Evolutionary conservation across 1,140 invertebrate genomes (phyloP).

Genomic region (Zophobas atratus): DNA sequence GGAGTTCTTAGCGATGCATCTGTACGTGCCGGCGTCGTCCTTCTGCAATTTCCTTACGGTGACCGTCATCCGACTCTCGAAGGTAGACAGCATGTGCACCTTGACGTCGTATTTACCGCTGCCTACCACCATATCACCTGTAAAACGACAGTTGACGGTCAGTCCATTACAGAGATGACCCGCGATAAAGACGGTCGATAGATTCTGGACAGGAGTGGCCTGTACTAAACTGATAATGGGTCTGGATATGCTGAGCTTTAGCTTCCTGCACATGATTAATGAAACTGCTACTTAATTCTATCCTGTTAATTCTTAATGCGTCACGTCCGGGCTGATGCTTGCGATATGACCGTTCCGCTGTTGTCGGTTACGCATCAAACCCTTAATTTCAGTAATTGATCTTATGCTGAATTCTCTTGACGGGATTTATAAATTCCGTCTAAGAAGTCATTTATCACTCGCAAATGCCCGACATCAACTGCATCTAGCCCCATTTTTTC

Average conservation of each 20-base stretch:
- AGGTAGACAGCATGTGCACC: constrained; percentile 78
- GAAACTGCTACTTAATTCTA: constrained; percentile 61
- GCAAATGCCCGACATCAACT: constrained; percentile 34
- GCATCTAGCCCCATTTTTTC: constrained; percentile 32
- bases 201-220: constrained; percentile 57
- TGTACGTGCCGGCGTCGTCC: constrained; percentile 88
- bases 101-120: constrained; percentile 88
- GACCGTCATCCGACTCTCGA: constrained; percentile 88
- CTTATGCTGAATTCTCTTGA: constrained; percentile 53
- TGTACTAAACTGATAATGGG: constrained; percentile 55
- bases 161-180: constrained; percentile 50
- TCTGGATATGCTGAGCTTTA: constrained; percentile 50
- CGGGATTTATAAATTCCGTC: constrained; percentile 55
- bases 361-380: constrained; percentile 47
- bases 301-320: constrained; percentile 62
- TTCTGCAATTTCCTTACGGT: constrained; percentile 84
- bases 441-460: constrained; percentile 46
- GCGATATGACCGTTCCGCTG: constrained; percentile 47
- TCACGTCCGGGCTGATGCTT: constrained; percentile 55
- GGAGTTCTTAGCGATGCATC: constrained; percentile 93
- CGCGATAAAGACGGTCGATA: constrained; percentile 55
- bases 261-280: constrained; percentile 61
- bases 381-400: constrained; percentile 53
- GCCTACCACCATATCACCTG: constrained; percentile 88
- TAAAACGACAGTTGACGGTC: constrained; percentile 54